Percentiles rank a stretch among this genome's conserved stretches.
phyloP scores from a whole-genome alignment of 2,888 invertebrate species.

The Clitarchus hookeri region DNA sequence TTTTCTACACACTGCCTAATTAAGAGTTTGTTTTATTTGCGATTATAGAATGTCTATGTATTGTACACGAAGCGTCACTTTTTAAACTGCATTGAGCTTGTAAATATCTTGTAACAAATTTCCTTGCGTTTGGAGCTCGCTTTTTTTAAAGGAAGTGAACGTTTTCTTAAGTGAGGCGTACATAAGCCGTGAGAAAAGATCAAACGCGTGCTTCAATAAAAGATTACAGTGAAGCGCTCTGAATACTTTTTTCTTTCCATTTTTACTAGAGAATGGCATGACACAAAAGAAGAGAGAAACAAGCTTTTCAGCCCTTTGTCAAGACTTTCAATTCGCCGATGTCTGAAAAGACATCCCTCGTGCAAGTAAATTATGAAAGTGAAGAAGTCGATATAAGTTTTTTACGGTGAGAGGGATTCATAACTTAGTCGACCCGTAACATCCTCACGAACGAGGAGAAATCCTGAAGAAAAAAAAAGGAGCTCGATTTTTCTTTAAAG shows the following conservation, averaged over 20 bases:
- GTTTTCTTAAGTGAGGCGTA: conserved; percentile 14
- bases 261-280: conserved; percentile 4
- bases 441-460: background rate
- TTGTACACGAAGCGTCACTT: background rate
- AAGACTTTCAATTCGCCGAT: background rate
- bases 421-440: background rate
- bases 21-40: too few species aligned
- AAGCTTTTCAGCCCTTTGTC: background rate
- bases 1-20: too few species aligned
- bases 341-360: background rate
- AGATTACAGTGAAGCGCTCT: background rate
- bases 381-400: conserved; percentile 8
- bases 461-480: too few species aligned
- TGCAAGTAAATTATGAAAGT: conserved; percentile 8
- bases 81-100: background rate
- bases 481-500: too few species aligned
- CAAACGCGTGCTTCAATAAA: conserved; percentile 2
- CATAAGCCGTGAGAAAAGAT: conserved; percentile 3
- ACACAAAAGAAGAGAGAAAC: background rate
- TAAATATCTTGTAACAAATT: background rate
- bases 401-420: background rate
- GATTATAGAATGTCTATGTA: too few species aligned
- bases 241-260: background rate
- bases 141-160: background rate
- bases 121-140: background rate